Evolutionary conservation across 2,113 vertebrate genomes (phyloP).

Genomic region (Kobus ellipsiprymnus): DNA sequence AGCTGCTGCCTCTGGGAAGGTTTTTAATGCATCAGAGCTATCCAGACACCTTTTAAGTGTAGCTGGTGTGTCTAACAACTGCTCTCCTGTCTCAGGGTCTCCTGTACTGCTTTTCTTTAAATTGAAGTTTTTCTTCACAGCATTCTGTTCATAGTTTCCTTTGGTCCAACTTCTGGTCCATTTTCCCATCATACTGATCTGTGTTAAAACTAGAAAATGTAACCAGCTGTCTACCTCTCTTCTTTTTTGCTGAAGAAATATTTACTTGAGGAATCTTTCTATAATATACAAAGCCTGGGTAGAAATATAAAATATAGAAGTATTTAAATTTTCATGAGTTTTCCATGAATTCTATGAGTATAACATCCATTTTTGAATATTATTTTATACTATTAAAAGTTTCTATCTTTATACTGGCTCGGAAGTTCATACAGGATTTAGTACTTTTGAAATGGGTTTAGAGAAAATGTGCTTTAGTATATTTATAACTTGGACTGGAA

Average conservation of each 20-base stretch:
- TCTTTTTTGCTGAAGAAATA: neutral
- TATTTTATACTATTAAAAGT: neutral
- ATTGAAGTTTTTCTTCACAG: neutral
- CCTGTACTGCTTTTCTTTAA: neutral
- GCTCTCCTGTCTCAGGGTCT: neutral
- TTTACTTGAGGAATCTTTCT: neutral
- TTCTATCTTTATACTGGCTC: neutral
- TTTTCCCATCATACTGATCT: neutral
- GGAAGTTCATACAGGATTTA: conserved; percentile 10
- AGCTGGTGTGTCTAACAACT: neutral
- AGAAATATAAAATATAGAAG: neutral
- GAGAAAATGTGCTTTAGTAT: neutral
- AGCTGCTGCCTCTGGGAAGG: neutral
- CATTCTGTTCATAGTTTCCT: neutral
- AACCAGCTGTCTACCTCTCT: neutral
- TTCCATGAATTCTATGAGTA: neutral
- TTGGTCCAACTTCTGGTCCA: neutral
- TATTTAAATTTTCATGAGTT: neutral
- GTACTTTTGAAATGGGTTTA: neutral
- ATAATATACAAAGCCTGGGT: neutral
- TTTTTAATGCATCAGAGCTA: neutral
- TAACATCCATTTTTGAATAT: neutral
- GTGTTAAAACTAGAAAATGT: neutral
- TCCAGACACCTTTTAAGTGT: neutral
- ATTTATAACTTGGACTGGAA: neutral